Base-by-base conservation (phyloP, 35 echinoderm and acorn worm genomes). In the Hemicentrotus pulcherrimus region DNA sequence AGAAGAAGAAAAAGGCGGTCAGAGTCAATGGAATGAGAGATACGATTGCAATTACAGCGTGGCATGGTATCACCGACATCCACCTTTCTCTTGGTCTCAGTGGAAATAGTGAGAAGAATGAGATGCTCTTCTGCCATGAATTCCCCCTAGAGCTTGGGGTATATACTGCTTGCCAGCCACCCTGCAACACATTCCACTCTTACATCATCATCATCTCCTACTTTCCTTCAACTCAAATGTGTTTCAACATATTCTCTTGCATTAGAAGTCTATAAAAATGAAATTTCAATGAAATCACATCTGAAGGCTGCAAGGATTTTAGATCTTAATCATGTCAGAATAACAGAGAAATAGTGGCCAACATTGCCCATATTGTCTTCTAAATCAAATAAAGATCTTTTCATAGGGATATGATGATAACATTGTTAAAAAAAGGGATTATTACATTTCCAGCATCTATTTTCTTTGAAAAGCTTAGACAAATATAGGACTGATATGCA, bases 1-100 rank as follows among this genome's bases (percentile, higher is more conserved):
- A 78, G 65, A 78, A 78, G 22, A 78, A 78, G 24, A 78, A 78
- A 78, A 78, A 78, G 65, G 65, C 65, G 65, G 65, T 78, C 65
- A 78, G 65, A 78, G 65, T 78, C 65, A 78, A 78, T 78, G 65
- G 88, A 14, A 10, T 32, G 88, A 19, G 88, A 90, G 88, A 90
- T 90, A 90, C 88, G 88, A 90, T 90, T 90, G 88, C 88, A 90
- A 90, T 90, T 90, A 90, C 88, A 47, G 88, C 32, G 1, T 47
- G 46, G 32, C 46, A 24, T 78, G 32, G n/a, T 32, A 90, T 90
- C 88, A 9, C 1, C 46, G 88, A 45, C 31, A 90, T 47, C 88
- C 88, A 90, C 32, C 88, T 90, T 47, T 18, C 24, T 13, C 33
- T 31, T 15, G 88, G 88, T 90, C 88, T 47, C 88, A 4, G 88